Percentiles rank a stretch among this genome's conserved stretches.
Evolutionary conservation across 2,888 invertebrate species (phyloP).

Genomic region (Ormyrus thymus): DNA sequence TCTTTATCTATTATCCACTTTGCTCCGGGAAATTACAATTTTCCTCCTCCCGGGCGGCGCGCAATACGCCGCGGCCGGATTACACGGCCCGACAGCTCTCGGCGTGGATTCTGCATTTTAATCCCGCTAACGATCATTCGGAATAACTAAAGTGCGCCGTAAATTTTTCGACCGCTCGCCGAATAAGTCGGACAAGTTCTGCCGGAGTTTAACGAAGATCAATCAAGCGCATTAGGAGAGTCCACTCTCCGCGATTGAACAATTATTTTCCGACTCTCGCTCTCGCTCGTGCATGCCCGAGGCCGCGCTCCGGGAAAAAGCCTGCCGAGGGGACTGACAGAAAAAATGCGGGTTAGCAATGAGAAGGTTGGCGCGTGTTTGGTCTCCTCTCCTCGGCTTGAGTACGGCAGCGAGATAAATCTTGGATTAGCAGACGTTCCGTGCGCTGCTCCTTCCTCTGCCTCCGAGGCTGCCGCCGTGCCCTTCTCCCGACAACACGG

Average conservation of each 20-base stretch:
- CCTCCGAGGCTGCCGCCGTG: constrained; percentile 33
- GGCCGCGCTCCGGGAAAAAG: background rate
- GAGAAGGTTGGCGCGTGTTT: constrained; percentile 17
- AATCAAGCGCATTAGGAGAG: too few relatives aligned
- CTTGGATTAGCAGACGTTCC: constrained; percentile 70
- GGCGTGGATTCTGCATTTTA: background rate
- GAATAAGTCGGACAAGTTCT: too few relatives aligned
- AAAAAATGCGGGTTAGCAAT: constrained; percentile 51
- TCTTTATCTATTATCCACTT: constrained; percentile 50
- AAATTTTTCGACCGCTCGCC: background rate
- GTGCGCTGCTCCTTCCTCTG: constrained; percentile 39
- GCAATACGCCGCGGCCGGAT: constrained; percentile 27
- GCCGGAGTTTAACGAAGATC: too few relatives aligned
- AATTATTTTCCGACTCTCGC: background rate
- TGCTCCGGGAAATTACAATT: constrained; percentile 48
- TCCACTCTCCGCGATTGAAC: too few relatives aligned
- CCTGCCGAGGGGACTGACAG: background rate
- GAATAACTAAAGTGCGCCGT: background rate
- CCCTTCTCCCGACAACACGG: constrained; percentile 41
- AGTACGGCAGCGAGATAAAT: constrained; percentile 70
- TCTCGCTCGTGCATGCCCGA: background rate
- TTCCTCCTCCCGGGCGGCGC: constrained; percentile 27
- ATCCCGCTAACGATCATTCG: constrained; percentile 3
- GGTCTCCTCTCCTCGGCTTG: constrained; percentile 13
- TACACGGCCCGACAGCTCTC: background rate